Percentiles rank a stretch among this genome's conserved stretches.
These are phyloP conservation scores for Zalophus californianus DNA, from an alignment of 2,797 vertebrate genomes.

Conservation along the genomic window DNA sequence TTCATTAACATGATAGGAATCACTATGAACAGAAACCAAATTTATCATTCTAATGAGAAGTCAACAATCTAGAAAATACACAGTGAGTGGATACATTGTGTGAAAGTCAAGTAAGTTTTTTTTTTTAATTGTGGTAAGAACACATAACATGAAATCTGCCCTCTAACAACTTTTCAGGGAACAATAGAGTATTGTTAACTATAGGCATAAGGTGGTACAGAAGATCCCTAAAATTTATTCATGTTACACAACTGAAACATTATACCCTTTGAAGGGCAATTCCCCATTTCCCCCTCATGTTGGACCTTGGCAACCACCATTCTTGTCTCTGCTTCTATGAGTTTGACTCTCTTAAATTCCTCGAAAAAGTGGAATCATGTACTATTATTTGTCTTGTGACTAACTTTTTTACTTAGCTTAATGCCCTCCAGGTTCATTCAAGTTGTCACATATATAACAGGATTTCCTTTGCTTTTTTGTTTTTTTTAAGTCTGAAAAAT, in stretches of 20 bases:
- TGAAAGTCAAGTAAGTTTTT: conserved; percentile 58
- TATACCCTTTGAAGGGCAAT: not conserved
- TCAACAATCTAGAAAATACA: conserved; percentile 46
- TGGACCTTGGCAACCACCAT: not conserved
- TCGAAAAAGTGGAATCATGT: not conserved
- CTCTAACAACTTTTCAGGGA: not conserved
- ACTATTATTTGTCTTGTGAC: not conserved
- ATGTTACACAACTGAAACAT: not conserved
- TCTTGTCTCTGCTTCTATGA: not conserved
- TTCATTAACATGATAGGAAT: conserved; percentile 59
- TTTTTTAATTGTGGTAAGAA: not conserved
- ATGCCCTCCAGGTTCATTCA: not conserved
- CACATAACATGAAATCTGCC: not conserved
- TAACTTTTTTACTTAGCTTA: not conserved
- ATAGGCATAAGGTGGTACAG: not conserved
- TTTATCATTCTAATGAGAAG: conserved; percentile 38
- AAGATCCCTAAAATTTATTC: not conserved
- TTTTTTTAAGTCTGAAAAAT: not conserved
- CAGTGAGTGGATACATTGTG: conserved; percentile 16
- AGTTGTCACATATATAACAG: not conserved
- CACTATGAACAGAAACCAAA: conserved; percentile 8
- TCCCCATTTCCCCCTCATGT: not conserved
- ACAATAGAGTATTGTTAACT: not conserved
- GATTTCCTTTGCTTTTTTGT: not conserved
- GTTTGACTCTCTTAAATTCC: not conserved